Evolutionary conservation across 2,888 invertebrate species (phyloP).

Genomic region (Lepas anatifera): DNA sequence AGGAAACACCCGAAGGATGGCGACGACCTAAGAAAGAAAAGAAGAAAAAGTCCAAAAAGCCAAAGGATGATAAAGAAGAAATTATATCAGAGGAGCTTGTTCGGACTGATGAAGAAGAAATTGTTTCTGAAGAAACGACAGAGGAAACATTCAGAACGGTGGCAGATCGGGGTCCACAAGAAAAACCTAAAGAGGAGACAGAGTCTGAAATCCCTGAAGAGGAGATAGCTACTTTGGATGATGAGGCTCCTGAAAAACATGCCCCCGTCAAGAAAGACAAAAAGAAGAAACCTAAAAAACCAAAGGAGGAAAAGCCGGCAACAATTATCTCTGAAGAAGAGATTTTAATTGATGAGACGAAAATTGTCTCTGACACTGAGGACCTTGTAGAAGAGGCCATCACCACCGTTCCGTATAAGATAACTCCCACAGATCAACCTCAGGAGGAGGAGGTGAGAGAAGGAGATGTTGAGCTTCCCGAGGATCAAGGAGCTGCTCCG

Average conservation of each 20-base stretch:
- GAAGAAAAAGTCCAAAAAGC: too few species aligned
- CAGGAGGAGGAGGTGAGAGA: background rate
- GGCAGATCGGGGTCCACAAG: too few species aligned
- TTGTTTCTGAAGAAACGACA: too few species aligned
- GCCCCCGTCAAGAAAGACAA: constrained; percentile 19
- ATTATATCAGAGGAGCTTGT: too few species aligned
- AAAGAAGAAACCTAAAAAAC: constrained; percentile 26
- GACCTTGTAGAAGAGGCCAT: constrained; percentile 24
- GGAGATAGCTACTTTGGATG: too few species aligned
- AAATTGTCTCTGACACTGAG: constrained; percentile 21
- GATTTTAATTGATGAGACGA: constrained; percentile 7
- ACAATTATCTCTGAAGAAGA: constrained; percentile 20
- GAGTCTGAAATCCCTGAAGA: constrained; percentile 30
- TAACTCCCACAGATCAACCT: too few species aligned
- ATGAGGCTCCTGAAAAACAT: constrained; percentile 30
- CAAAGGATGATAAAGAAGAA: constrained; percentile 29
- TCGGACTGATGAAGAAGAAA: too few species aligned
- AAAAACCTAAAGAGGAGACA: too few species aligned
- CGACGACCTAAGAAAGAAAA: constrained; percentile 16
- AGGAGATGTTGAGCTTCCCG: constrained; percentile 4
- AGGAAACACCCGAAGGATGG: constrained; percentile 16
- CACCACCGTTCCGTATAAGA: background rate
- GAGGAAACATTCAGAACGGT: too few species aligned
- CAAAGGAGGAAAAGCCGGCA: constrained; percentile 26
- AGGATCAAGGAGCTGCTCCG: background rate